Base-by-base conservation (phyloP, 2,888 invertebrate genomes). In the Ennomos erosarius region DNA sequence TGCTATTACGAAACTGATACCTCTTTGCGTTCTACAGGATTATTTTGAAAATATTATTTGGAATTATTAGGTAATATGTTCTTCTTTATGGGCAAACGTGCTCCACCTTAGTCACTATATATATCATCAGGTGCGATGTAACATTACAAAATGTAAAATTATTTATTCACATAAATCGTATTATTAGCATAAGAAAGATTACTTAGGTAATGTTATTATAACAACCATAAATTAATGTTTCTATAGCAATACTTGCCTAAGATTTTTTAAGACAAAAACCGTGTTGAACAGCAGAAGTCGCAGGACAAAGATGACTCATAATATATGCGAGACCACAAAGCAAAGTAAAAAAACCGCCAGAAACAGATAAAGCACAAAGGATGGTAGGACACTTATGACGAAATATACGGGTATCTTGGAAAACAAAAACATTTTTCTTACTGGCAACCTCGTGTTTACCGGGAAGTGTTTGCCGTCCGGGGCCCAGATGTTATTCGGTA, bases 341-440 rank as follows among this genome's bases (percentile, higher is more conserved):
- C 46, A 49, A 34, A 43, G 4, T 49, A 8, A 50, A 42, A 49
- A 54, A 47, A 43, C 36, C 50, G 46, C 51, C 54, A 65, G 59
- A 65, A 66, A 62, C 63, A 62, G 61, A 64, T 64, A 67, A 61
- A 65, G 64, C 62, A 62, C 59, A 63, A 67, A 69, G 68, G 69
- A 75, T 72, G 75, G 64, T 68, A 74, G 74, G 69, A 76, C 71
- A 77, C 77, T 79, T 81, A 83, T 79, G 79, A 80, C 81, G 80
- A 81, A 80, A 82, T 77, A 84, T 76, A 78, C 80, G 79, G 67
- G 77, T 79, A 74, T 73, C 69, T 75, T 73, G 78, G 78, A 80
- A 84, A 87, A 88, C 85, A 89, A 89, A 87, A 90, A 83, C 85
- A 88, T 88, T 88, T 90, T 88, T 87, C 89, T 88, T 85, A 78